Conservation (phyloP, 2,888 invertebrate species). For the Mesoligia furuncula region DNA sequence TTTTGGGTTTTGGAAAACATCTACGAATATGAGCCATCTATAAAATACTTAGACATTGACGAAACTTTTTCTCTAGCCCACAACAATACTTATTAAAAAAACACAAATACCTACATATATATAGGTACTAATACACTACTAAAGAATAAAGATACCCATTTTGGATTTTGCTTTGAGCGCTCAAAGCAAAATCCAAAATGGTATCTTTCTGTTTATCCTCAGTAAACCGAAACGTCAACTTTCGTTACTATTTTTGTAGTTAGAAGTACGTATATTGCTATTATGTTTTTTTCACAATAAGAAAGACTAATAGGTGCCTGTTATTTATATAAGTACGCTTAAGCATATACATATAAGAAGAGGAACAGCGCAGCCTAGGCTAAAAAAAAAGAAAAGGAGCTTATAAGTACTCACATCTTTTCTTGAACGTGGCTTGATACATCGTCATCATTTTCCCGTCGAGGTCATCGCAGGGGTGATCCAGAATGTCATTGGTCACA, state of each 20-base stretch:
- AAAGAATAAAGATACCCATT: neutral
- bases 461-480: conserved; percentile 91
- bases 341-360: too few species aligned
- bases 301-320: neutral
- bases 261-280: neutral
- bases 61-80: neutral
- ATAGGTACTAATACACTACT: neutral
- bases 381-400: neutral
- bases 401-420: conserved; percentile 86
- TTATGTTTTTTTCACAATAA: neutral
- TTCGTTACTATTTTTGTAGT: too few species aligned
- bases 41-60: neutral
- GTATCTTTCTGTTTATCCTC: neutral
- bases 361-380: too few species aligned
- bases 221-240: neutral
- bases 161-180: neutral
- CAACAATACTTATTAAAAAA: neutral
- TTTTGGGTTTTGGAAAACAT: neutral
- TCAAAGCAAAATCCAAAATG: too few species aligned
- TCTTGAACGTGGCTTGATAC: conserved; percentile 91
- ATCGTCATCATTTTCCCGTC: conserved; percentile 92
- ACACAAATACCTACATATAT: neutral
- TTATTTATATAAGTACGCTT: neutral
- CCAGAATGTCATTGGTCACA: conserved; percentile 91
- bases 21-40: neutral